Base-by-base conservation (phyloP, 2,113 vertebrate species). In the Oophaga pumilio region DNA sequence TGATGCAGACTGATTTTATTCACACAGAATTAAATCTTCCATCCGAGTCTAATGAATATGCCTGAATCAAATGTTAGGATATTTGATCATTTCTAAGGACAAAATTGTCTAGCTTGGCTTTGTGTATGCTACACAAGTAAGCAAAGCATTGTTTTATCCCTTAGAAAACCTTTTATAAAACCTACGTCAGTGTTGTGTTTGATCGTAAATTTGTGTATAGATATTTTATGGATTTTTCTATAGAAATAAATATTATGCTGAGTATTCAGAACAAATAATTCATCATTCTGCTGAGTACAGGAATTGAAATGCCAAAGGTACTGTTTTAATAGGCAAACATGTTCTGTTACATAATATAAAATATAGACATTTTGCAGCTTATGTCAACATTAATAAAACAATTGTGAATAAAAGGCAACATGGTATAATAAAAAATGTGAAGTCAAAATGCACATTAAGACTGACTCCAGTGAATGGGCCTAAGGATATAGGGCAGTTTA, bases 251-350 rank as follows among this genome's bases (percentile, higher is more conserved):
- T 68, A 24, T 52, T 82, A 52, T 7, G 13, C 22, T 26, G 60
- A 18, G 59, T 64, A 82, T 43, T 53, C 43, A 26, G 17, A 6
- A 15, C n/a, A 66, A 50, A 68, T 62, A 82, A 82, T 82, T n/a
- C 13, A 68, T 82, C 43, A 9, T 24, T 64, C 52, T n/a, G 18
- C 43, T 66, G 80, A 50, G 15, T 52, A 68, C 64, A 66, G 15
- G 28, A 57, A 24, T 64, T 76, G 13, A 76, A 74, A 76, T n/a
- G 53, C 84, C 84, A 64, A 26, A 33, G 73, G 73, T 85, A 59
- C 13, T 85, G 73, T 50, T 85, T 85, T 85, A 85, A 85, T 85
- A 77, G 76, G 73, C 26, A 77, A 26, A 76, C 69, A 64, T 85
- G 52, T 52, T 52, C 84, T 64, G 18, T 43, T 85, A 85, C 57